Base-by-base conservation (phyloP, 2,888 invertebrate genomes). In the Calliopum simillimum region DNA sequence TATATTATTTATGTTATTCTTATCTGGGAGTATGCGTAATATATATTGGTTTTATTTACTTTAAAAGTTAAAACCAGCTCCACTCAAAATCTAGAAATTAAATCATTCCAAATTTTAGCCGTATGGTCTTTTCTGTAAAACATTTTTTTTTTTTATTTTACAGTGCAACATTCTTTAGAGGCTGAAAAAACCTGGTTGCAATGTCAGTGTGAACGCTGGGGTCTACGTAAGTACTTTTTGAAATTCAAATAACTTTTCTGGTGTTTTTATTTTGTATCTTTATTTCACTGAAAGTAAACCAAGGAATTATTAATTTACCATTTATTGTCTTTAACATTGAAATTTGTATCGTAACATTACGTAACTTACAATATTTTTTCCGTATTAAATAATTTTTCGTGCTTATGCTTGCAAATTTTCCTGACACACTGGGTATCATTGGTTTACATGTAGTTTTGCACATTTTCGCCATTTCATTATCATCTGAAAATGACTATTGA, bases 121-220 rank as follows among this genome's bases (percentile, higher is more conserved):
- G 33, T 16, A 47, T 61, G 19, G 65, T 51, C 46, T 72, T 65
- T 19, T 49, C 16, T 64, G 51, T 16, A 58, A 59, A 1, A 14
- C 23, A 41, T 13, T 58, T 71, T 51, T 46, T 63, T 59, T 51
- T 67, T 71, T 61, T 72, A 64, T 53, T 77, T 86, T 87, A 70
- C 87, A 95, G 94, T 94, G 83, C 94, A 95, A 89, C 89, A 94
- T 82, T 94, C 95, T 71, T 88, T 95, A 84, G 95, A 95, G 87
- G 94, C 94, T 73, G 95, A 95, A 86, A 94, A 94, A 87, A 94
- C 94, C 76, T 95, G 95, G 95, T 88, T 95, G 79, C 94, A 94
- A 86, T 94, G 93, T 84, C 95, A 95, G 88, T 94, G 94, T 86
- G 94, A 95, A 86, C 91, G 93, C 80, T 95, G 94, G 95, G 94